These are phyloP conservation scores for Erpetoichthys calabaricus DNA, from an alignment of 2,797 vertebrate species.

Conservation along the genomic window DNA sequence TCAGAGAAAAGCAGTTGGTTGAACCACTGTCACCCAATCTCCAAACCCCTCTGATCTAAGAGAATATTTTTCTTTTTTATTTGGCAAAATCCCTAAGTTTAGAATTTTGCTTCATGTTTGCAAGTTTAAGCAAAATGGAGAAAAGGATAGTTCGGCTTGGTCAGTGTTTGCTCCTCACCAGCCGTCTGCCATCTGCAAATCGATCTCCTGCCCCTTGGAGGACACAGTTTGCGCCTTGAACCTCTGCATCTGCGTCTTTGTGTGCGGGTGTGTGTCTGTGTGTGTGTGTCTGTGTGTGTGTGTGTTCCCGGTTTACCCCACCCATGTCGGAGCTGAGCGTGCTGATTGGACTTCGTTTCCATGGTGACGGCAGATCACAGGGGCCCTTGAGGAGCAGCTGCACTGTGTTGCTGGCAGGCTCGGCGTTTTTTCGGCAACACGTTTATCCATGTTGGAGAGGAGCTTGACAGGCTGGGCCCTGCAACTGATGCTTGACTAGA, in stretches of 20 bases:
- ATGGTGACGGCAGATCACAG: constrained; percentile 53
- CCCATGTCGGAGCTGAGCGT: constrained; percentile 31
- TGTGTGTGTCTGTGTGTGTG: constrained; percentile 17
- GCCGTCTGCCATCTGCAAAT: too few species aligned
- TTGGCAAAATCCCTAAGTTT: too few species aligned
- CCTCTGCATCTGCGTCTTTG: not conserved
- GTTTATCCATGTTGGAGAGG: constrained; percentile 44
- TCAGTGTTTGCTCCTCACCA: too few species aligned
- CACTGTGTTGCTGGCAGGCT: constrained; percentile 33
- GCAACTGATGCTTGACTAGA: not conserved
- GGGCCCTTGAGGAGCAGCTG: constrained; percentile 41
- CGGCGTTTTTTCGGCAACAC: constrained; percentile 26
- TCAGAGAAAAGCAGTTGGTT: too few species aligned
- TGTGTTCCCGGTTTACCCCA: constrained; percentile 22
- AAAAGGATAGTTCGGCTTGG: too few species aligned
- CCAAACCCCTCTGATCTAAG: too few species aligned
- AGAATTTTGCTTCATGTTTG: too few species aligned
- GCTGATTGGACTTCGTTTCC: constrained; percentile 60
- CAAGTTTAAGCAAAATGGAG: too few species aligned
- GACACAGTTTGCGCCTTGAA: not conserved
- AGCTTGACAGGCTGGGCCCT: constrained; percentile 38
- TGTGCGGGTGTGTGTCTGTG: not conserved
- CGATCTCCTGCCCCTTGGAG: too few species aligned
- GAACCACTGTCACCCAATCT: too few species aligned
- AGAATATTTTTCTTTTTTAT: too few species aligned